Evolutionary conservation across 2,888 invertebrate species (phyloP), one percentile per base, ranked within the genome.

Genomic region (Beris chalybata): DNA sequence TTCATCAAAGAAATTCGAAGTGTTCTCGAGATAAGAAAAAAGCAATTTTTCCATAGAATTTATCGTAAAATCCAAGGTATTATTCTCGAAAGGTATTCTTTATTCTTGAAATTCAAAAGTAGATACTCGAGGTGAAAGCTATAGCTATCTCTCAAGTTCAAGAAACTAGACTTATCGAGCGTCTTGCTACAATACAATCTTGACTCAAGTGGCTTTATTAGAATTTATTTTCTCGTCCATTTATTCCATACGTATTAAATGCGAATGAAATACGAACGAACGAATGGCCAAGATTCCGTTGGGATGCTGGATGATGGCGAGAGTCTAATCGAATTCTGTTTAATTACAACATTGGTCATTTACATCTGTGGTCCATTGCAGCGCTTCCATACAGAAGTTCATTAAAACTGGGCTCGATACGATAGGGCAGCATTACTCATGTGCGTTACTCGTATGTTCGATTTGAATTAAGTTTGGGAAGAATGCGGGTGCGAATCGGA

Each of bases 311-410:
- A 38, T 38, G 38, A 38, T 38, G 38, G 7, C 9, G 38, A 38
- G 9, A 7, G 5, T 38, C 47, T 13, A 59, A 59, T 59, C 48
- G 58, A 48, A 59, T 47, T 59, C 48, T 47, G 47, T 59, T 56
- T 59, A 59, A 59, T 59, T 59, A 48, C 48, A 59, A 32, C 30
- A 48, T 31, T 47, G 47, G 32, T 47, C 58, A 59, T 43, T 59
- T 47, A 48, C 58, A 59, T 59, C 58, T 59, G 58, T 31, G 58
- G 58, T 59, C 48, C 31, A 59, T 48, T 59, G 47, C 30, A 31
- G 58, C 22, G 22, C 38, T 38, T 38, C 38, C 38, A 38, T 38
- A 22, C 22, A 22, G 22, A 9, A 38, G 38, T 38, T 3, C 9
- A 38, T 38, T 38, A 38, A 38, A 22, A 22, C 22, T 22, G 22